These are phyloP conservation scores for Regulus satrapa DNA, from an alignment of 2,113 vertebrate species.

Conservation along the genomic window DNA sequence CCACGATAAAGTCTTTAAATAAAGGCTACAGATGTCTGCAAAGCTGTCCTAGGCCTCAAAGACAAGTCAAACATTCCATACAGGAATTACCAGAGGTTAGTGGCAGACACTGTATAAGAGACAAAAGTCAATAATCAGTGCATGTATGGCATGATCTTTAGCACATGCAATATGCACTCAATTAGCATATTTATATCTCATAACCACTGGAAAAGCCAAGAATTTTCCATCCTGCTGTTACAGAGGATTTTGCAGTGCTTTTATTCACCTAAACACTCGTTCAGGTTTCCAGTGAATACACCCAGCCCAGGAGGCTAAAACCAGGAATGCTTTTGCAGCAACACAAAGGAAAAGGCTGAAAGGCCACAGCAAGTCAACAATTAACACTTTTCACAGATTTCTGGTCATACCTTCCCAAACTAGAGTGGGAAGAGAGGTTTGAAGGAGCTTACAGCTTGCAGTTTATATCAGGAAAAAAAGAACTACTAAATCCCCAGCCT, in stretches of 20 bases:
- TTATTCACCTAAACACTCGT: background rate
- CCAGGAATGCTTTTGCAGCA: background rate
- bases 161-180: background rate
- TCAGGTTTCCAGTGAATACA: background rate
- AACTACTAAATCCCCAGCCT: background rate
- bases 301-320: background rate
- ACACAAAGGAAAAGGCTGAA: constrained; percentile 4
- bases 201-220: background rate
- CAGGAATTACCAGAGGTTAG: background rate
- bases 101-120: background rate
- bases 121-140: background rate
- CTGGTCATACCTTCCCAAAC: background rate
- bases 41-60: background rate
- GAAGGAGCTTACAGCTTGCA: background rate
- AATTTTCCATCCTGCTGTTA: background rate
- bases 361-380: background rate
- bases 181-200: background rate
- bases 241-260: background rate
- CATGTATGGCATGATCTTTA: accelerated
- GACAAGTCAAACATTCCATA: background rate
- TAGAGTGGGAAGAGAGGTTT: background rate
- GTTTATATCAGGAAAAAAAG: background rate
- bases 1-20: accelerated
- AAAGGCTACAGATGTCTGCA: background rate
- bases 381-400: background rate